Evolutionary conservation across 23 tunicate genomes (phyloP).

Genomic region (Styela plicata): DNA sequence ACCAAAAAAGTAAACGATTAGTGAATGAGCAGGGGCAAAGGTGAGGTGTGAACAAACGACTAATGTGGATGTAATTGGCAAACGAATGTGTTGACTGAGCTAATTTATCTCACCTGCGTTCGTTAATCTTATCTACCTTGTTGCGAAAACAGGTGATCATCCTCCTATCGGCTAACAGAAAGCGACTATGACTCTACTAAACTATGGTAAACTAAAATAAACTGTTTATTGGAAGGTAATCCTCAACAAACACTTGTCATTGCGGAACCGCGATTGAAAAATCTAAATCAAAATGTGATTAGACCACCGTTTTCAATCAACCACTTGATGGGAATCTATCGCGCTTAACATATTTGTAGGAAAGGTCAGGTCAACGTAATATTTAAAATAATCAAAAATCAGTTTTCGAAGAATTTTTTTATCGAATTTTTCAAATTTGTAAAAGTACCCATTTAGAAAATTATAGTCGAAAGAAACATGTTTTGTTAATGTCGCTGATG

Average conservation of each 20-base stretch:
- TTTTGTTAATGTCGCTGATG: too few species aligned
- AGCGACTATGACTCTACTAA: too few species aligned
- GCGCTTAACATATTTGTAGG: too few species aligned
- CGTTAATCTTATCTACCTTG: neutral
- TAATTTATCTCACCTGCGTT: constrained; percentile 2
- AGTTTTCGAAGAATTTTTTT: too few species aligned
- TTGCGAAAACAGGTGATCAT: neutral
- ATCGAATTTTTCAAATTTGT: too few species aligned
- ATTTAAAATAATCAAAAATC: too few species aligned
- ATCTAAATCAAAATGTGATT: neutral
- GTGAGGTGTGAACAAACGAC: constrained; percentile 4
- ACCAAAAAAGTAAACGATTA: neutral
- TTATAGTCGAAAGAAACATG: too few species aligned
- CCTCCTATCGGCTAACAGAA: neutral
- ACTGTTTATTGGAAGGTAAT: neutral
- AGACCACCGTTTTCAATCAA: neutral
- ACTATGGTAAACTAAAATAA: neutral
- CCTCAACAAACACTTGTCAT: neutral
- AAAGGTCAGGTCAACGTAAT: too few species aligned
- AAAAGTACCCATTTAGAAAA: too few species aligned
- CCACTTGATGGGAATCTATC: neutral
- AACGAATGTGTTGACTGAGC: constrained; percentile 19
- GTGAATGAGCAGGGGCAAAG: constrained; percentile 1
- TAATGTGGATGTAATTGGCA: constrained; percentile 26
- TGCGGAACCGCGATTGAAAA: neutral